Base-by-base conservation (phyloP, 2,113 vertebrate genomes). In the Herpetotheres cachinnans region DNA sequence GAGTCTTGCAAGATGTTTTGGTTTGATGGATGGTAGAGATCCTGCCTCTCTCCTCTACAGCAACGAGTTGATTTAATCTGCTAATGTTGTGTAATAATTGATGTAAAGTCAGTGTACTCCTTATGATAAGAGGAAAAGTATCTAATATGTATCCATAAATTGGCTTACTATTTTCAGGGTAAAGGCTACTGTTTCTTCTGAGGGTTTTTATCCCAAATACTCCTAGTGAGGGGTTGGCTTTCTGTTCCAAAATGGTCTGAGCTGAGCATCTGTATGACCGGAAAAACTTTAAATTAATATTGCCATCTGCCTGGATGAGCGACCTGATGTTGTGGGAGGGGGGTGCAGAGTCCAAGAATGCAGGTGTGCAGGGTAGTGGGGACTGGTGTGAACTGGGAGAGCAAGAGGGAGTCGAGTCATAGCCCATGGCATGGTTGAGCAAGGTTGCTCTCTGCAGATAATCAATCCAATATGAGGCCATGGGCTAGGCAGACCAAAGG, bases 391-490 rank as follows among this genome's bases (percentile, higher is more conserved):
- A 74, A 65, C n/a, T n/a, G 91, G 55, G 61, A 69, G 56, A 74
- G 72, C 62, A 30, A 18, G 46, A 20, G 38, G 30, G 46, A 27
- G 36, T 25, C 5, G 21, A 30, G 22, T 26, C 77, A 44, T 32
- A 52, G 34, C 69, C 63, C 83, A 27, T 62, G 89, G 86, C 58
- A 65, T 11, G 72, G 67, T 27, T 67, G 80, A 70, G 46, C 70
- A 66, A 91, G 90, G 81, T 82, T 95, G 71, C 58, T 95, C 56
- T 93, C 80, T 81, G 94, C 90, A 90, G 90, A 93, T 97, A 97
- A 93, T 97, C 95, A 96, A 84, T 97, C 76, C 94, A 96, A 70
- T 52, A 79, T 93, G 91, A 81, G 80, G 90, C 80, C 65, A 66
- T 27, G 82, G 73, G 89, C 85, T 54, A 71, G 50, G 76, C 11